phyloP scores from a whole-genome alignment of 1,140 invertebrate species.

The Artemia franciscana region DNA sequence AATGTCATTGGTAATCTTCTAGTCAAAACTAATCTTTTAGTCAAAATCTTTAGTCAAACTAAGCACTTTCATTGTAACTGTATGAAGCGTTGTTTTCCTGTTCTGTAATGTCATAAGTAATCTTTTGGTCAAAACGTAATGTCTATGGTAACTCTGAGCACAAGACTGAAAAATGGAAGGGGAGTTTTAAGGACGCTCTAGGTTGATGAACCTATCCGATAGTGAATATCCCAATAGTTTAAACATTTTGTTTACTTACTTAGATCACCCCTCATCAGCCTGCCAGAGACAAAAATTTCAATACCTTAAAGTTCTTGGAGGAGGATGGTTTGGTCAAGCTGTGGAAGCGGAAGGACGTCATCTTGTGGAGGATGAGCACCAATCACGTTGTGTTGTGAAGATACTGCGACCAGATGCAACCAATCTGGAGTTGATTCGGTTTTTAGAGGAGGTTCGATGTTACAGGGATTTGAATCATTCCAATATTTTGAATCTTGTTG shows the following conservation, averaged over 20 bases:
- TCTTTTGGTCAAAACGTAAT: no score
- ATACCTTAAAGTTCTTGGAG: slow-evolving; percentile 23
- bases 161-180: no score
- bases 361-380: not conserved
- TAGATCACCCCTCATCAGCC: slow-evolving; percentile 15
- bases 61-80: no score
- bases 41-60: no score
- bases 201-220: no score
- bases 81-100: no score
- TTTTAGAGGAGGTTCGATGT: slow-evolving; percentile 39
- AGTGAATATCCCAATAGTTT: no score
- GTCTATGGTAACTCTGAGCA: no score
- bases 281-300: slow-evolving; percentile 22
- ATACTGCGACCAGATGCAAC: slow-evolving; percentile 45
- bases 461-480: slow-evolving; percentile 36
- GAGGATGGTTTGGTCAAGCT: slow-evolving; percentile 24
- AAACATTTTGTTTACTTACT: slow-evolving; percentile 4
- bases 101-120: no score
- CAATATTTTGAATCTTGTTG: slow-evolving; percentile 32
- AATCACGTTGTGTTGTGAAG: slow-evolving; percentile 27
- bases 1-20: no score
- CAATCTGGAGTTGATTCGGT: slow-evolving; percentile 35
- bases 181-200: no score
- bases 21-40: no score
- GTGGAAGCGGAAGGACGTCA: not conserved